Percentiles rank a stretch among this genome's conserved stretches.
Conservation (phyloP, 2,797 vertebrate genomes). For the Psittacula derbiana region DNA sequence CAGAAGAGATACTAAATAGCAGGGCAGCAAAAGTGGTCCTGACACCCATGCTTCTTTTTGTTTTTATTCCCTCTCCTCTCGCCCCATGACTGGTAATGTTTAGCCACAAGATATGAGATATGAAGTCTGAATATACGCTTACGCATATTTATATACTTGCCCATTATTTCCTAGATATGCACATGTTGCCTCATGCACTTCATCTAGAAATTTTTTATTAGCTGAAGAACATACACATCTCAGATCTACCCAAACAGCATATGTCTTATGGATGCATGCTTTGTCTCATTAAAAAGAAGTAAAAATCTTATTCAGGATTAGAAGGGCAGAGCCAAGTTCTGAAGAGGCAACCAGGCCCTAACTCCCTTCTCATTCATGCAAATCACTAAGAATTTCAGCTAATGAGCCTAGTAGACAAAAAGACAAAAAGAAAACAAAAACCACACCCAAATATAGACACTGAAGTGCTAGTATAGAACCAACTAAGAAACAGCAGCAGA, state of each 20-base stretch:
- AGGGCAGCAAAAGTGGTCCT: neutral
- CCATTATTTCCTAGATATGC: neutral
- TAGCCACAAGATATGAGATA: conserved; percentile 32
- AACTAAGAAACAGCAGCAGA: neutral
- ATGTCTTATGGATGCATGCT: neutral
- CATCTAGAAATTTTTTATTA: neutral
- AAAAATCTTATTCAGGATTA: neutral
- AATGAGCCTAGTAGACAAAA: neutral
- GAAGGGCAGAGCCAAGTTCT: neutral
- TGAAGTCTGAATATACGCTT: neutral
- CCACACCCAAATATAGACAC: neutral
- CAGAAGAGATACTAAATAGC: neutral
- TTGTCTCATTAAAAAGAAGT: neutral
- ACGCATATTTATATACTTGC: neutral
- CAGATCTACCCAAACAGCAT: neutral
- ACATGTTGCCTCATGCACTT: neutral
- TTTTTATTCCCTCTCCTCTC: neutral
- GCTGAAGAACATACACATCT: neutral
- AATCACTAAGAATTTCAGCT: neutral
- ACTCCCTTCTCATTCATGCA: neutral
- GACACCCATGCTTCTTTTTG: neutral
- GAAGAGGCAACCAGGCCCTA: neutral
- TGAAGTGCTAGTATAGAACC: neutral
- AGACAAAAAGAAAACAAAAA: neutral
- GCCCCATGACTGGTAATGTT: neutral